Evolutionary conservation across 2,888 invertebrate species (phyloP).

Genomic region (Leptopilina syphax): DNA sequence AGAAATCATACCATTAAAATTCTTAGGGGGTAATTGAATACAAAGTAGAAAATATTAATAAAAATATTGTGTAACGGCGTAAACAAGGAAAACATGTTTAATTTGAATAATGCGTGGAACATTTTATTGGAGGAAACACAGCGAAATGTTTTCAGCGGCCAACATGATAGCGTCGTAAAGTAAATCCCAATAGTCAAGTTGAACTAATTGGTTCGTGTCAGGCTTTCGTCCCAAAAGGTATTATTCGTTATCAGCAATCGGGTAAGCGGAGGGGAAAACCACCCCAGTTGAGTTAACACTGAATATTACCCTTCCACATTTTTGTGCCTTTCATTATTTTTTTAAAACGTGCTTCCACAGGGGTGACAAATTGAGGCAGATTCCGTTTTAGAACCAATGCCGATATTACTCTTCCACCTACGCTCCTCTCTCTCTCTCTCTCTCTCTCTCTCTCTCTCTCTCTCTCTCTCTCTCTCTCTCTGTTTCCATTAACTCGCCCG

Average conservation of each 20-base stretch:
- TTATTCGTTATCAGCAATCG: conserved; percentile 53
- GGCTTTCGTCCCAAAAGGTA: conserved; percentile 51
- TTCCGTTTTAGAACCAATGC: neutral
- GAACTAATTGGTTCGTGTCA: conserved; percentile 59
- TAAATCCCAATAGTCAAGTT: conserved; percentile 42
- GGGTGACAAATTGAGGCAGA: conserved; percentile 18
- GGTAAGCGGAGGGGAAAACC: conserved; percentile 40
- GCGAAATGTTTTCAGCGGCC: conserved; percentile 17
- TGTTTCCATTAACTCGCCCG: conserved; percentile 14
- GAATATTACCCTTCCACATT: neutral
- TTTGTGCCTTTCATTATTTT: conserved; percentile 34
- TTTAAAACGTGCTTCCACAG: neutral
- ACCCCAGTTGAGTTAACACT: conserved; percentile 28
- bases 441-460: conserved; percentile 28
- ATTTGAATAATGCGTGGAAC: conserved; percentile 35
- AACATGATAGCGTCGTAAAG: conserved; percentile 20
- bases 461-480: conserved; percentile 26
- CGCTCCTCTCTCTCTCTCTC: conserved; percentile 10
- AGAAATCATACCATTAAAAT: no score
- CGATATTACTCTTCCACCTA: conserved; percentile 19
- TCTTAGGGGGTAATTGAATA: no score
- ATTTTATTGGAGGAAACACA: conserved; percentile 35
- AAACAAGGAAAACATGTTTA: neutral
- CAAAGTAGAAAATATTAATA: no score
- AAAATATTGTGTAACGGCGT: no score